phyloP scores from a whole-genome alignment of 2,113 vertebrate genomes.

The Odontesthes bonariensis region DNA sequence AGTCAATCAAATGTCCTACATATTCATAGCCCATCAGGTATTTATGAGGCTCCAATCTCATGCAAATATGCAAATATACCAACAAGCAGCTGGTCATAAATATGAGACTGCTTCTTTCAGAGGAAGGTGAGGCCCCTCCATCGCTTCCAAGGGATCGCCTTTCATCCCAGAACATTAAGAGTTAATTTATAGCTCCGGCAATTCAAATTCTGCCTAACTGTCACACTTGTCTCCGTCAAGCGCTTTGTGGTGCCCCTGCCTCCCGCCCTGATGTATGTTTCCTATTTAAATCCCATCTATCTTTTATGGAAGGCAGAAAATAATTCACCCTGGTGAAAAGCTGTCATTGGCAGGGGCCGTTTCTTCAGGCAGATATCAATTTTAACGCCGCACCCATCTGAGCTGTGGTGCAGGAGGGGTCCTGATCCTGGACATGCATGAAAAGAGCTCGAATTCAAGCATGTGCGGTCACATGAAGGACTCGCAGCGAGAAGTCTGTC shows the following conservation, averaged over 20 bases:
- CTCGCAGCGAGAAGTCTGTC: not conserved
- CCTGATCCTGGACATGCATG: not conserved
- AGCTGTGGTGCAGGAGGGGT: conserved; percentile 11
- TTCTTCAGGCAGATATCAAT: conserved; percentile 44
- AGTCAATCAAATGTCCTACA: conserved; percentile 5
- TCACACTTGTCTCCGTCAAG: conserved; percentile 67
- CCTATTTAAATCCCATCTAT: conserved; percentile 73
- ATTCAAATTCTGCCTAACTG: conserved; percentile 48
- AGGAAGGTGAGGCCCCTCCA: conserved; percentile 18
- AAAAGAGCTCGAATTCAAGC: not conserved
- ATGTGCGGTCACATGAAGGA: not conserved
- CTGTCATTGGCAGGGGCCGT: conserved; percentile 54
- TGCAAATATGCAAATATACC: conserved; percentile 48
- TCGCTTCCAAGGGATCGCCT: conserved; percentile 34
- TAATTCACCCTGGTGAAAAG: conserved; percentile 58
- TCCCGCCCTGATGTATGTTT: conserved; percentile 55
- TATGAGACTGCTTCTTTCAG: conserved; percentile 38
- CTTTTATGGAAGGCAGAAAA: conserved; percentile 61
- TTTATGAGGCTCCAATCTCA: conserved; percentile 54
- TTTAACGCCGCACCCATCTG: conserved; percentile 30
- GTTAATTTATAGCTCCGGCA: conserved; percentile 62
- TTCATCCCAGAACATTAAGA: conserved; percentile 51
- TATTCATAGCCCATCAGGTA: conserved; percentile 48
- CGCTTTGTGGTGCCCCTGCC: conserved; percentile 10
- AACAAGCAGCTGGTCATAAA: conserved; percentile 63